A percentile compares a stretch with the other conserved stretches of the same genome.
Conservation (phyloP, 2,888 invertebrate species). For the Reticulitermes lucifugus region DNA sequence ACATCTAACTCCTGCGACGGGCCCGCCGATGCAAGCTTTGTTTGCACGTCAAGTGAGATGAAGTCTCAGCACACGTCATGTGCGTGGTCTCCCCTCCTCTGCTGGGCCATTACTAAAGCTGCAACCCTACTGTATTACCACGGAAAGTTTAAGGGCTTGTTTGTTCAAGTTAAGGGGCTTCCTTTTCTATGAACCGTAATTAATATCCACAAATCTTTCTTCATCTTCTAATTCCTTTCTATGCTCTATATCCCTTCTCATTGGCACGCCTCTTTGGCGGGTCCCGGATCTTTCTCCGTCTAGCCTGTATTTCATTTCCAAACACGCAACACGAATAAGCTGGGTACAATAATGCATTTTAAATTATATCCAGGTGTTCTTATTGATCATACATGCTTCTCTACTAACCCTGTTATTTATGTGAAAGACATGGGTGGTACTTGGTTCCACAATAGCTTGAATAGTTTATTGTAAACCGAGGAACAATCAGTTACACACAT, state of each 20-base stretch:
- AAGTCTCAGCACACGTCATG: no score
- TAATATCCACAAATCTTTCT: constrained; percentile 19
- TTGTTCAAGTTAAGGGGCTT: background rate
- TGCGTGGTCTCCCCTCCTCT: background rate
- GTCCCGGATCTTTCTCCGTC: background rate
- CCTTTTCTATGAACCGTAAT: background rate
- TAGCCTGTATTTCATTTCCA: background rate
- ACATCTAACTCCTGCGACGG: no score
- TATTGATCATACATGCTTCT: background rate
- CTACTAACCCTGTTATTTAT: background rate
- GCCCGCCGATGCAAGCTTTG: background rate
- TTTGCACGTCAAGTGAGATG: background rate
- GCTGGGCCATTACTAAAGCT: background rate
- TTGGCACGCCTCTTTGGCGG: background rate
- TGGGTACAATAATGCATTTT: background rate
- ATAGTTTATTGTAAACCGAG: no score
- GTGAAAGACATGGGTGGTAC: constrained; percentile 18
- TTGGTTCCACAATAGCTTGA: no score
- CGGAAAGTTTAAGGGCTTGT: background rate
- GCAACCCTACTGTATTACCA: background rate
- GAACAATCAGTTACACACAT: no score
- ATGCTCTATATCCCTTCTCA: background rate
- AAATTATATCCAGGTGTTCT: constrained; percentile 14
- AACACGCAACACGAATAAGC: background rate
- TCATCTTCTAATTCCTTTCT: background rate